Base-by-base conservation (phyloP, 2,888 invertebrate genomes). In the Crematogaster levior region DNA sequence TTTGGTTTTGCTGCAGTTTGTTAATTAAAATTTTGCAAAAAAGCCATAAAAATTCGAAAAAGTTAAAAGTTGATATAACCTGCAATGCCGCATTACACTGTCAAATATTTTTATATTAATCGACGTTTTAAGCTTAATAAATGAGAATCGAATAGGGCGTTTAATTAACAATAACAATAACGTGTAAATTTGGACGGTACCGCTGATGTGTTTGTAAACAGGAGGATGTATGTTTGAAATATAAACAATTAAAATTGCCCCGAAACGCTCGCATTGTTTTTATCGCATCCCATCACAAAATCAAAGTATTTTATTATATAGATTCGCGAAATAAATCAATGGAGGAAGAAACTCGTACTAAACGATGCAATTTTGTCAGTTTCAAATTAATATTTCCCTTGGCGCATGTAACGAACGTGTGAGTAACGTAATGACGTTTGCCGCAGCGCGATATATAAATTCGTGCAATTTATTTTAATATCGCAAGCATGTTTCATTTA, bases 111-210 rank as follows among this genome's bases (percentile, higher is more conserved):
- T 79, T 43, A 58, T 5, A 21, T 56, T 40, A 43, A 77, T 56
- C 18, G 24, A 58, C 21, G 18, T 68, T 56, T 34, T 9, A 70
- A 43, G 43, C 46, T 70, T 56, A 68, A 43, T 56, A 43, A 75
- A 40, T 60, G 21, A 61, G 24, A 74, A 74, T 43, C 18, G 15
- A 75, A 9, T 40, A 2, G 12, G 58, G 56, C 56, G 34, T 58
- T 77, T 21, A 77, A 77, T 77, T 79, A 70, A 43, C 70, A 56
- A 43, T 18, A 79, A 77, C 70, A 70, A 68, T 56, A 63, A 56
- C 34, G 43, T 53, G 27, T 43, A 58, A 51, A 66, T 77, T 77
- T 70, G 40, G 7, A 37, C 34, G 7, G 12, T 68, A 40, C n/a
- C 15, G 21, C 10, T 12, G n/a, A 40, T 5, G 30, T 70, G 43